A percentile compares a stretch with the other conserved stretches of the same genome.
Evolutionary conservation across 2,888 invertebrate genomes (phyloP).

Genomic region (Calameuta idolon): DNA sequence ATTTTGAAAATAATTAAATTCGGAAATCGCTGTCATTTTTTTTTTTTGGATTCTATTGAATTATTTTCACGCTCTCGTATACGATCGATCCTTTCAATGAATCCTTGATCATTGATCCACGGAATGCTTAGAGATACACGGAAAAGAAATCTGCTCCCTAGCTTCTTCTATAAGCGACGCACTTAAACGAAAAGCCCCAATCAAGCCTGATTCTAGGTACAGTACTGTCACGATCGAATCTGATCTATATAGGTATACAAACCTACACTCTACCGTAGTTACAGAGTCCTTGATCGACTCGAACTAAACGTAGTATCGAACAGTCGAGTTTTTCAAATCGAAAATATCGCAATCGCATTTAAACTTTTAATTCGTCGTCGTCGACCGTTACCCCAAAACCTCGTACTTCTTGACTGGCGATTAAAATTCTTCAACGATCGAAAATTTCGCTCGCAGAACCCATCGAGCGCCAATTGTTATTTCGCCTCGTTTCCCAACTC

Average conservation of each 20-base stretch:
- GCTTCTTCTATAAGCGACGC: slow-evolving; percentile 10
- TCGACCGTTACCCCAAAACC: neutral
- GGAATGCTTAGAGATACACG: neutral
- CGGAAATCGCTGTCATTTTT: too few species aligned
- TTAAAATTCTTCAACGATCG: neutral
- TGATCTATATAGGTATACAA: slow-evolving; percentile 5
- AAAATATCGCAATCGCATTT: slow-evolving; percentile 2
- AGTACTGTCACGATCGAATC: slow-evolving; percentile 6
- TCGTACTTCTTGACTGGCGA: neutral
- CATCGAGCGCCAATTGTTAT: neutral
- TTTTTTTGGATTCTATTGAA: neutral
- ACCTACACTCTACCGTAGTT: slow-evolving; percentile 9
- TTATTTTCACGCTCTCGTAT: neutral
- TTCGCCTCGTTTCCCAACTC: neutral
- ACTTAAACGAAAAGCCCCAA: neutral
- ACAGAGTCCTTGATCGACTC: slow-evolving; percentile 11
- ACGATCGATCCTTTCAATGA: neutral
- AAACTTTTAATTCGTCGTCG: neutral
- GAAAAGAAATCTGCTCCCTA: neutral
- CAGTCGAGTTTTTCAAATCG: slow-evolving; percentile 13
- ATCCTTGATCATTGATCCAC: neutral
- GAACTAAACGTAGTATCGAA: slow-evolving; percentile 16
- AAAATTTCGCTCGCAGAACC: neutral
- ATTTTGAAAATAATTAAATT: neutral
- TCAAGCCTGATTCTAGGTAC: neutral